phyloP scores from a whole-genome alignment of 1,140 invertebrate genomes.

The Conus betulinus region DNA sequence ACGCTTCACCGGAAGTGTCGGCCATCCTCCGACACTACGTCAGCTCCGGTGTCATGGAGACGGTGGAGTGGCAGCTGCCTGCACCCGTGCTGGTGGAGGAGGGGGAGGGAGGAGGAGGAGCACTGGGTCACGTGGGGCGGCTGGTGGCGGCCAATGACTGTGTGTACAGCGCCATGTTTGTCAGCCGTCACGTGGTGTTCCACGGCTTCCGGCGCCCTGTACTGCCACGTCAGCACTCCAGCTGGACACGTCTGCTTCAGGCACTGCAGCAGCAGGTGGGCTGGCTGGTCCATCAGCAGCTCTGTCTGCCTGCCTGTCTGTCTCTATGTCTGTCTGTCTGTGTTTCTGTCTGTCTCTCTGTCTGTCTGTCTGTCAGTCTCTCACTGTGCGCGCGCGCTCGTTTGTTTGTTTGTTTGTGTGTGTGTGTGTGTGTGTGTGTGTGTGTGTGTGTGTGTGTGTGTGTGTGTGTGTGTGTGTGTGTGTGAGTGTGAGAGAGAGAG shows the following conservation, averaged over 20 bases:
- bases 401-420: too few species aligned
- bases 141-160: not conserved
- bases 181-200: not conserved
- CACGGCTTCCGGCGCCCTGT: not conserved
- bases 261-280: not conserved
- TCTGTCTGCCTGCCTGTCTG: too few species aligned
- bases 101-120: not conserved
- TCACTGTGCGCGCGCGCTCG: not conserved
- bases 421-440: too few species aligned
- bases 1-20: not conserved
- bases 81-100: not conserved
- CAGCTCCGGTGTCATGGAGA: constrained; percentile 8
- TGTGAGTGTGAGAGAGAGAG: too few species aligned
- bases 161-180: not conserved
- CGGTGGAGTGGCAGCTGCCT: not conserved
- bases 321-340: too few species aligned
- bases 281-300: not conserved
- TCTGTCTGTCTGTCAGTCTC: not conserved
- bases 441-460: too few species aligned
- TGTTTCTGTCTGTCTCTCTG: too few species aligned
- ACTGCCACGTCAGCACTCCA: not conserved
- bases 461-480: too few species aligned
- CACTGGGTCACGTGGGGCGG: not conserved
- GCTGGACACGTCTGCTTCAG: not conserved
- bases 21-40: constrained; percentile 7